These are phyloP conservation scores for Crossocerus cetratus DNA, from an alignment of 2,888 invertebrate genomes.

Conservation along the genomic window DNA sequence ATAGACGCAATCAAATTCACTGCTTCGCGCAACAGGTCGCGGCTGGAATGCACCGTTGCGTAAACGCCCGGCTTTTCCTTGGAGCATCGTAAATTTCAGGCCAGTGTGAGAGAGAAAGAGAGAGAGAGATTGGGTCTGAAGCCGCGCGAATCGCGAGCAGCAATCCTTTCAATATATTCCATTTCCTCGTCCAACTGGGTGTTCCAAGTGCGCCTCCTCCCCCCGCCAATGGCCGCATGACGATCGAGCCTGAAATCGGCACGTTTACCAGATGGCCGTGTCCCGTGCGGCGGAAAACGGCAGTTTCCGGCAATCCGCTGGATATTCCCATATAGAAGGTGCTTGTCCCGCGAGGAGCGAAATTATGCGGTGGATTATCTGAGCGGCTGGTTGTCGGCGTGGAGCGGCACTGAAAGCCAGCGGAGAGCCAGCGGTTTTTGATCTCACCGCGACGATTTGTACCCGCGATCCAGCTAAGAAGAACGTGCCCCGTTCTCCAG, in stretches of 20 bases:
- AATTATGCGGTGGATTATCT: conserved; percentile 59
- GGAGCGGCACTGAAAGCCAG: conserved; percentile 44
- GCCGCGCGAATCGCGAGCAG: too few species aligned
- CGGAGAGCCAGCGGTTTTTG: conserved; percentile 58
- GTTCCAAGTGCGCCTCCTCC: too few species aligned
- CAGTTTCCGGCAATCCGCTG: background rate
- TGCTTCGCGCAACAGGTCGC: conserved; percentile 18
- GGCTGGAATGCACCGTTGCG: conserved; percentile 31
- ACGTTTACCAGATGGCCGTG: too few species aligned
- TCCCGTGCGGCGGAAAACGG: too few species aligned
- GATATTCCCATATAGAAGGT: conserved; percentile 16
- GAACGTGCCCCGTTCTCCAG: conserved; percentile 50
- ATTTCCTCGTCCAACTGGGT: too few species aligned
- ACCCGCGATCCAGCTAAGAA: conserved; percentile 57
- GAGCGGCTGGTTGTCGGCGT: conserved; percentile 39
- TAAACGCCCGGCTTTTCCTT: conserved; percentile 18
- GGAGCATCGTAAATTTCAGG: conserved; percentile 39
- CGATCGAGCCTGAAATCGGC: too few species aligned
- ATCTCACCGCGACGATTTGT: conserved; percentile 69
- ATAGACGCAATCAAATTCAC: conserved; percentile 42
- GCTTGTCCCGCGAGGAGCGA: conserved; percentile 27
- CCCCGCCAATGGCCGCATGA: too few species aligned
- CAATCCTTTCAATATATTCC: too few species aligned
- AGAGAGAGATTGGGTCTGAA: too few species aligned
- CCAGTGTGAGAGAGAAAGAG: background rate